A percentile compares a stretch with the other conserved stretches of the same genome.
Evolutionary conservation across 2,113 vertebrate species (phyloP).

Genomic region (Grallaria varia): DNA sequence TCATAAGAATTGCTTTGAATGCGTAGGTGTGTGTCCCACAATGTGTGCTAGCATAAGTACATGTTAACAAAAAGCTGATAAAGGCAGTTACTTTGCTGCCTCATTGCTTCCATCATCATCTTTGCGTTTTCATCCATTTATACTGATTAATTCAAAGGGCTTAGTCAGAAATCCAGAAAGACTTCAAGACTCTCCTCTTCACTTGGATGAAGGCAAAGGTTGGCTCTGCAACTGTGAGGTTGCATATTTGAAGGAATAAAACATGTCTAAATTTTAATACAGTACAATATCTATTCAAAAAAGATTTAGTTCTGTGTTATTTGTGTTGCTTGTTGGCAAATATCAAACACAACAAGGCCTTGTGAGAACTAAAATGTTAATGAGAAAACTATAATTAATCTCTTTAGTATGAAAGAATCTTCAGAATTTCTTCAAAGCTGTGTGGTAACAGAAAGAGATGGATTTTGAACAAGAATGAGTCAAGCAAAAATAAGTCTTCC

Average conservation of each 20-base stretch:
- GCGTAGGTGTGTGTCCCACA: background rate
- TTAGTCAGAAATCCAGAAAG: background rate
- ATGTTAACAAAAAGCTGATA: background rate
- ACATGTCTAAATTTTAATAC: background rate
- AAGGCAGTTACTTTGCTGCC: background rate
- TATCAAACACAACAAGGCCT: background rate
- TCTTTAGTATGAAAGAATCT: background rate
- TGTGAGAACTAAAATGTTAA: background rate
- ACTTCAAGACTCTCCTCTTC: background rate
- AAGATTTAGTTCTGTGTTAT: background rate
- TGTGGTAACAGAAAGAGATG: background rate
- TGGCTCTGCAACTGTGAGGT: background rate
- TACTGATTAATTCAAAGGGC: background rate
- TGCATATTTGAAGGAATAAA: background rate
- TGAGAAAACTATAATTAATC: background rate
- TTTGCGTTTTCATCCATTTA: background rate
- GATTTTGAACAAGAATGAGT: background rate
- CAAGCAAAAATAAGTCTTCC: background rate
- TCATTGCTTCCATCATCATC: slow-evolving; percentile 6
- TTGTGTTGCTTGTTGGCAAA: background rate
- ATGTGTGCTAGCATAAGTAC: background rate
- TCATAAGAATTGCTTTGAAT: background rate
- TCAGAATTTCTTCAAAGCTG: background rate
- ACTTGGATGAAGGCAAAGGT: background rate
- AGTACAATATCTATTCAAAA: background rate